Percentiles rank a stretch among this genome's conserved stretches.
These are phyloP conservation scores for Agrenia bidenticulata DNA, from an alignment of 2,888 invertebrate genomes.

Conservation along the genomic window DNA sequence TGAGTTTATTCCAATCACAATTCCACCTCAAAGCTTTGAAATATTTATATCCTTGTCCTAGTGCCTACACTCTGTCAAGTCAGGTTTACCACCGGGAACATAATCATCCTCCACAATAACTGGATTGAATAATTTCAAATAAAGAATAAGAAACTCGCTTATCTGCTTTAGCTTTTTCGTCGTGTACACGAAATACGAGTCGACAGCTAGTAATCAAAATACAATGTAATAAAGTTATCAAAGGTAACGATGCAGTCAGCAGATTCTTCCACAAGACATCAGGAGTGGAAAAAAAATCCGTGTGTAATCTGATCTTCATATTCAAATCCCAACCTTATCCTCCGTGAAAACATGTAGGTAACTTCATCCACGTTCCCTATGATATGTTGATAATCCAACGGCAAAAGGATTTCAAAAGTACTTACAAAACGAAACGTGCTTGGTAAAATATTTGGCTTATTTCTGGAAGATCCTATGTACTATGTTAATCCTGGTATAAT, in stretches of 20 bases:
- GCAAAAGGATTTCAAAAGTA: no score
- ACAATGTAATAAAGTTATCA: slow-evolving; percentile 6
- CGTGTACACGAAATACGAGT: slow-evolving; percentile 2
- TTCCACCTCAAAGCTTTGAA: neutral
- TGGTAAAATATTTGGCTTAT: slow-evolving; percentile 23
- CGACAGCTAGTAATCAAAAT: neutral
- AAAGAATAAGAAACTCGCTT: neutral
- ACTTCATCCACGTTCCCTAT: no score
- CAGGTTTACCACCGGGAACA: neutral
- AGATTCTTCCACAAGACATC: neutral
- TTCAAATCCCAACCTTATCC: no score
- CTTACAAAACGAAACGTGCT: slow-evolving; percentile 10
- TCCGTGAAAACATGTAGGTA: no score
- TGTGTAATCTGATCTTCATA: no score
- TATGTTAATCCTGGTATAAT: no score
- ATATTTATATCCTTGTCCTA: neutral
- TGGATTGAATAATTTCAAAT: neutral
- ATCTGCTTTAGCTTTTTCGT: neutral
- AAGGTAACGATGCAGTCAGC: neutral
- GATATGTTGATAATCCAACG: no score
- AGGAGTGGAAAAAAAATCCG: no score
- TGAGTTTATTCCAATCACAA: no score
- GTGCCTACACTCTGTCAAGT: neutral
- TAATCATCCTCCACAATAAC: neutral
- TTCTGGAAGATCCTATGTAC: neutral